A percentile compares a stretch with the other conserved stretches of the same genome.
Conservation (phyloP, 1,140 invertebrate species). For the Procambarus virginalis region DNA sequence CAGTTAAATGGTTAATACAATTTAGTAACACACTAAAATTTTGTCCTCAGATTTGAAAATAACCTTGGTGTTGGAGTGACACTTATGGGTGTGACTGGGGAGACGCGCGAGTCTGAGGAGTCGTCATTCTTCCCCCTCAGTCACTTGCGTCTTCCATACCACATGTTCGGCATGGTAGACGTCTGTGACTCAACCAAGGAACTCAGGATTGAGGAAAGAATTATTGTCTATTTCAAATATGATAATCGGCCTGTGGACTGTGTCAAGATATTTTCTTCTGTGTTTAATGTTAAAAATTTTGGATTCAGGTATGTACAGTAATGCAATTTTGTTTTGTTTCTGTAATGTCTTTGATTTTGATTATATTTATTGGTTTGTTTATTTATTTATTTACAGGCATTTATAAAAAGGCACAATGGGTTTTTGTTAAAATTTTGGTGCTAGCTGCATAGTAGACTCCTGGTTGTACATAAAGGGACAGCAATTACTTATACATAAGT, state of each 20-base stretch:
- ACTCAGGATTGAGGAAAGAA: slow-evolving; percentile 89
- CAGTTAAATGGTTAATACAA: too few relatives aligned
- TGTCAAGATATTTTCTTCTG: slow-evolving; percentile 96
- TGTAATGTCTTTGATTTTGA: too few relatives aligned
- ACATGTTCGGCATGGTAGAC: slow-evolving; percentile 95
- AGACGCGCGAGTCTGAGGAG: slow-evolving; percentile 89
- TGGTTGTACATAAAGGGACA: too few relatives aligned
- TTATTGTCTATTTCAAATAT: slow-evolving; percentile 97
- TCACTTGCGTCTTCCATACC: slow-evolving; percentile 90
- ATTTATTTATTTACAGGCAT: too few relatives aligned
- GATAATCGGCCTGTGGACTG: slow-evolving; percentile 97
- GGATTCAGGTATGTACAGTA: slow-evolving; percentile 84
- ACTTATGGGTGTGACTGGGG: slow-evolving; percentile 91
- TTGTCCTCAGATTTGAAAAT: slow-evolving; percentile 81
- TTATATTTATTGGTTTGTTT: too few relatives aligned
- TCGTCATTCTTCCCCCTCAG: slow-evolving; percentile 90
- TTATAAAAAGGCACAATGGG: too few relatives aligned
- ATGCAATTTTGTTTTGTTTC: too few relatives aligned
- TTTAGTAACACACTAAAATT: too few relatives aligned
- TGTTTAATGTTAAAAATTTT: slow-evolving; percentile 87
- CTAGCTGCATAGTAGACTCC: too few relatives aligned
- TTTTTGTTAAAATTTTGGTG: too few relatives aligned
- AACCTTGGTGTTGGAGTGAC: slow-evolving; percentile 93
- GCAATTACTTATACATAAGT: too few relatives aligned
- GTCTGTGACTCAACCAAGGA: slow-evolving; percentile 97